These are phyloP conservation scores for Ostrea denselamellosa DNA, from an alignment of 1,140 invertebrate genomes.

Conservation along the genomic window DNA sequence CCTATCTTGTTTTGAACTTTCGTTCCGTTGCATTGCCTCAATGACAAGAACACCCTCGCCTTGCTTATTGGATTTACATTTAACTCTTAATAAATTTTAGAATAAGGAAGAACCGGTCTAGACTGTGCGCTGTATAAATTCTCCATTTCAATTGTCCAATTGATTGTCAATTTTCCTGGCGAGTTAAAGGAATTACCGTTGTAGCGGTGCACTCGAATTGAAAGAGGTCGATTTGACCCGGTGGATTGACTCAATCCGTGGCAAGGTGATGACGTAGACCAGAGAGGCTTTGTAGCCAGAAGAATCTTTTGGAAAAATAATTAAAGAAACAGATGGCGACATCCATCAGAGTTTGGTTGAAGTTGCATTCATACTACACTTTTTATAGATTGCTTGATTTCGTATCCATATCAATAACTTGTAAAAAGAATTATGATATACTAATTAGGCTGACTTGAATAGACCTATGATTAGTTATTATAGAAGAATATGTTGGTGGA, in stretches of 20 bases:
- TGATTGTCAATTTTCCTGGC: neutral
- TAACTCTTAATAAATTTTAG: neutral
- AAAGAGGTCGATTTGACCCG: neutral
- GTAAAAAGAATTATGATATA: too few species aligned
- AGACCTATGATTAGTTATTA: too few species aligned
- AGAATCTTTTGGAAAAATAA: slow-evolving; percentile 37
- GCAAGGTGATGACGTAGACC: neutral
- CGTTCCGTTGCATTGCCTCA: neutral
- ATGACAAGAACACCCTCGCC: neutral
- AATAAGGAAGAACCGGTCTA: slow-evolving; percentile 14
- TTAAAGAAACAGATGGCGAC: slow-evolving; percentile 30
- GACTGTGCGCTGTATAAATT: slow-evolving; percentile 20
- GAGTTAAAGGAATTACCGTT: neutral
- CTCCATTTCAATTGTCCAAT: slow-evolving; percentile 32
- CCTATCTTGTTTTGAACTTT: neutral
- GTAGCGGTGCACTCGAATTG: neutral
- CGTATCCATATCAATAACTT: too few species aligned
- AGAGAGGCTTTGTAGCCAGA: slow-evolving; percentile 1
- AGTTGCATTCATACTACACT: neutral
- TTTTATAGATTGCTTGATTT: neutral
- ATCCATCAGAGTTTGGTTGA: neutral
- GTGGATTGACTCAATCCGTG: slow-evolving; percentile 3
- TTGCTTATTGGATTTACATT: neutral
- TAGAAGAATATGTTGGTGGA: too few species aligned
- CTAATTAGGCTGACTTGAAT: too few species aligned